Evolutionary conservation across 1,140 invertebrate species (phyloP).

Genomic region (Zeugodacus cucurbitae): DNA sequence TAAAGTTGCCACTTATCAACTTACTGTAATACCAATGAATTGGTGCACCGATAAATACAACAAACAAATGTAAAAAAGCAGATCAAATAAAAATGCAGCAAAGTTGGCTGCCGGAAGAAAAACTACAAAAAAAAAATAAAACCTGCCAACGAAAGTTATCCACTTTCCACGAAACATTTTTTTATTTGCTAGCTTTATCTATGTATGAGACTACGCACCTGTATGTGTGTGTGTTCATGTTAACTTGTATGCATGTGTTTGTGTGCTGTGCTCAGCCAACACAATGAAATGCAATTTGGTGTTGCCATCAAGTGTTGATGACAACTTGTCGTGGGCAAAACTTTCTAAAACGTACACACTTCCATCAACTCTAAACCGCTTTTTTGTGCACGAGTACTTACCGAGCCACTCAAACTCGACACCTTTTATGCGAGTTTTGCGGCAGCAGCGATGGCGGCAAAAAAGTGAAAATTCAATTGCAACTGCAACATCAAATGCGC

Average conservation of each 20-base stretch:
- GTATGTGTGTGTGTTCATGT: background rate
- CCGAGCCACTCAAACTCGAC: slow-evolving; percentile 25
- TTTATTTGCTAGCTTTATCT: background rate
- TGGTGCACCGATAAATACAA: background rate
- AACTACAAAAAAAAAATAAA: background rate
- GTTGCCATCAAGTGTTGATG: slow-evolving; percentile 34
- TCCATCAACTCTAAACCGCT: background rate
- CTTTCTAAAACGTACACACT: slow-evolving; percentile 23
- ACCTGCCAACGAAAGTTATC: background rate
- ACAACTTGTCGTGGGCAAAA: slow-evolving; percentile 36
- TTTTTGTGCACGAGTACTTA: background rate
- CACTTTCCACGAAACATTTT: background rate
- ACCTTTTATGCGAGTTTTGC: background rate
- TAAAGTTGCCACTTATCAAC: slow-evolving; percentile 3
- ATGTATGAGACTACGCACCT: background rate
- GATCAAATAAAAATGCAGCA: background rate
- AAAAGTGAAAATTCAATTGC: background rate
- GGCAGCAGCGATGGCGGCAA: background rate
- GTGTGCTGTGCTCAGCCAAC: background rate
- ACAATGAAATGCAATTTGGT: slow-evolving; percentile 17
- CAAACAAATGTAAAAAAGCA: background rate
- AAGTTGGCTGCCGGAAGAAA: background rate
- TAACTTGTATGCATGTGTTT: background rate
- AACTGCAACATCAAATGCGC: background rate
- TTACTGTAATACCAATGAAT: background rate